phyloP scores from a whole-genome alignment of 1,140 invertebrate genomes.

The Bombyx mandarina region DNA sequence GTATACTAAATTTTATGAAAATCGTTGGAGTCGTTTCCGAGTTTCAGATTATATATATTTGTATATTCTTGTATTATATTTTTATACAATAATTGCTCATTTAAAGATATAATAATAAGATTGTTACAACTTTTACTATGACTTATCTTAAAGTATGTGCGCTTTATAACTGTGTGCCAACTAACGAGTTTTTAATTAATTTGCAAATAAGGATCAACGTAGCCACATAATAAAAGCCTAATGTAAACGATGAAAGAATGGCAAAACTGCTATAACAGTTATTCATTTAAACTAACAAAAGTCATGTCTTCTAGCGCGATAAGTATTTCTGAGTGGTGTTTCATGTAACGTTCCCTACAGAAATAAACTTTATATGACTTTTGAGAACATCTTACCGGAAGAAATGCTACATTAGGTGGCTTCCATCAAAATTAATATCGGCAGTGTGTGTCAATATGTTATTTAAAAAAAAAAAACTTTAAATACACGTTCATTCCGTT shows the following conservation, averaged over 20 bases:
- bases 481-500: no score
- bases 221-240: conserved; percentile 7
- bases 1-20: no score
- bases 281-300: conserved; percentile 21
- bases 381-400: not conserved
- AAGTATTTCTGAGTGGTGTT: conserved; percentile 12
- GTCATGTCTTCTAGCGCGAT: conserved; percentile 12
- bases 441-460: no score
- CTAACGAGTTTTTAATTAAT: conserved; percentile 4
- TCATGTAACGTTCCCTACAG: conserved; percentile 5
- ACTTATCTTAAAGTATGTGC: not conserved
- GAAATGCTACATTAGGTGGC: no score
- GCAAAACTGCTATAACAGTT: conserved; percentile 18
- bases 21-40: no score
- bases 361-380: conserved; percentile 7
- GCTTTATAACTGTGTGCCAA: conserved; percentile 8
- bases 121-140: conserved; percentile 5
- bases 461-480: no score
- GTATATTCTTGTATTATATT: no score
- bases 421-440: no score
- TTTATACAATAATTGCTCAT: no score
- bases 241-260: conserved; percentile 17
- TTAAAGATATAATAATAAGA: no score
- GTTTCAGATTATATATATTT: no score
- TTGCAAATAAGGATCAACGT: conserved; percentile 11